These are phyloP conservation scores for Chloroceryle amazona DNA, from an alignment of 2,797 vertebrate genomes.

Conservation along the genomic window DNA sequence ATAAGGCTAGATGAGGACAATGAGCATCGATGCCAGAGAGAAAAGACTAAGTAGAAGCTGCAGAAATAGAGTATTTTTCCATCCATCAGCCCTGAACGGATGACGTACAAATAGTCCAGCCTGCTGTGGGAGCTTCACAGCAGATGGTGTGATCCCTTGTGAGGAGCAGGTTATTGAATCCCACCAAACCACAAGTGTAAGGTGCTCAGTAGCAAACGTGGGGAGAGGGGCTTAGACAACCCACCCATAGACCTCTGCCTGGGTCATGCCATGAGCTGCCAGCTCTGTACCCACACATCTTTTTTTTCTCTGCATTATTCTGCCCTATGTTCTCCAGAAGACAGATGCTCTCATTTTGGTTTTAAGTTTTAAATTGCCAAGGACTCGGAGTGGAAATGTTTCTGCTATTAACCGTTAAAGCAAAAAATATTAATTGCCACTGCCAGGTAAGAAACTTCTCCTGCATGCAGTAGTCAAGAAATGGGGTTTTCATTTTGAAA, in stretches of 20 bases:
- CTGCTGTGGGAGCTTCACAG: background rate
- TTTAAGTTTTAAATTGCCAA: background rate
- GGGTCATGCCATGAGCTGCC: accelerated
- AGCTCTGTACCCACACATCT: background rate
- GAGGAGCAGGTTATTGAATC: background rate
- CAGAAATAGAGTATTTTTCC: conserved; percentile 39
- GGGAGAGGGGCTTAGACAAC: background rate
- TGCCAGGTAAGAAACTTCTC: background rate
- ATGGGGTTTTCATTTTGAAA: background rate
- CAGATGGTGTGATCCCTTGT: accelerated
- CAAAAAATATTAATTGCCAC: background rate
- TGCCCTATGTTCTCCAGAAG: background rate
- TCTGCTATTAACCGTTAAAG: background rate
- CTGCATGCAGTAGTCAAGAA: background rate
- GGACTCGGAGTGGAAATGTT: background rate
- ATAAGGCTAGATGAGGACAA: conserved; percentile 59
- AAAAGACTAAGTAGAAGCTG: conserved; percentile 32
- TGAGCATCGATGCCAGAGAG: background rate
- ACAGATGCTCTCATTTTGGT: background rate
- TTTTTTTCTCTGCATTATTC: background rate
- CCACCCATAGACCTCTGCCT: background rate
- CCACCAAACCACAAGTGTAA: background rate
- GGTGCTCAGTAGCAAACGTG: accelerated
- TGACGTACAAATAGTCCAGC: background rate
- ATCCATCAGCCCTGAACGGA: background rate